A percentile compares a stretch with the other conserved stretches of the same genome.
These are phyloP conservation scores for Brachyptera putata DNA, from an alignment of 2,888 invertebrate genomes.

Conservation along the genomic window DNA sequence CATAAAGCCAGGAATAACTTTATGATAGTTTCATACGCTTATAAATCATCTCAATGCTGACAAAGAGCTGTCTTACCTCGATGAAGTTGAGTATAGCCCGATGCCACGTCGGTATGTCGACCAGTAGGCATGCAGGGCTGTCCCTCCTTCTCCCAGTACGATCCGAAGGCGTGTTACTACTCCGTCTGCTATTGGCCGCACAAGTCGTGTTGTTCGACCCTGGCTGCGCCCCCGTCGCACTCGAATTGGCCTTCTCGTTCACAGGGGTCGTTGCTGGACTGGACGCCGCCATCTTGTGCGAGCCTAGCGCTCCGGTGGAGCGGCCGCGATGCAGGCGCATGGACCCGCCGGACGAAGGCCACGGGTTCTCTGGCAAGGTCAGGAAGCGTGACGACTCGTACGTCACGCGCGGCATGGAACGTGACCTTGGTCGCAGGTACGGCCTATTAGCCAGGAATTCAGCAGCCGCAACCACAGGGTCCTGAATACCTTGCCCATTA, in stretches of 20 bases:
- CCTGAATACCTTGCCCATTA: constrained; percentile 26
- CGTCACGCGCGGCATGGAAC: constrained; percentile 47
- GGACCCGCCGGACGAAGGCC: constrained; percentile 36
- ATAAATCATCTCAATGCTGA: too few species aligned
- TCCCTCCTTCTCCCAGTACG: constrained; percentile 41
- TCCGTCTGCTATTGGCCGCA: constrained; percentile 39
- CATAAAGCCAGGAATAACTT: too few species aligned
- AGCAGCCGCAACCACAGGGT: constrained; percentile 38
- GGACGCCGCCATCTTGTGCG: constrained; percentile 33
- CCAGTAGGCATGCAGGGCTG: constrained; percentile 42
- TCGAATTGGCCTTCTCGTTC: constrained; percentile 24
- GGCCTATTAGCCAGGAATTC: constrained; percentile 38
- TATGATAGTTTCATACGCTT: too few species aligned
- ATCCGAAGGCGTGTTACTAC: constrained; percentile 43
- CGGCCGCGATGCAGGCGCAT: constrained; percentile 39
- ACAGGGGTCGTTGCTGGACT: constrained; percentile 26
- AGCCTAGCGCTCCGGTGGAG: constrained; percentile 40
- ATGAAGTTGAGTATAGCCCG: constrained; percentile 44
- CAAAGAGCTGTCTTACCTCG: too few species aligned
- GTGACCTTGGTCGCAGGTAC: constrained; percentile 45
- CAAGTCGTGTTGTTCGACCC: constrained; percentile 28
- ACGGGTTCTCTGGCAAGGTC: constrained; percentile 40
- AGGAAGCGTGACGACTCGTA: constrained; percentile 43
- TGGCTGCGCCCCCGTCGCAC: constrained; percentile 16
- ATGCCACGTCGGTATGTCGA: constrained; percentile 44